Evolutionary conservation across 2,113 vertebrate genomes (phyloP).

Genomic region (Eulemur rufifrons): DNA sequence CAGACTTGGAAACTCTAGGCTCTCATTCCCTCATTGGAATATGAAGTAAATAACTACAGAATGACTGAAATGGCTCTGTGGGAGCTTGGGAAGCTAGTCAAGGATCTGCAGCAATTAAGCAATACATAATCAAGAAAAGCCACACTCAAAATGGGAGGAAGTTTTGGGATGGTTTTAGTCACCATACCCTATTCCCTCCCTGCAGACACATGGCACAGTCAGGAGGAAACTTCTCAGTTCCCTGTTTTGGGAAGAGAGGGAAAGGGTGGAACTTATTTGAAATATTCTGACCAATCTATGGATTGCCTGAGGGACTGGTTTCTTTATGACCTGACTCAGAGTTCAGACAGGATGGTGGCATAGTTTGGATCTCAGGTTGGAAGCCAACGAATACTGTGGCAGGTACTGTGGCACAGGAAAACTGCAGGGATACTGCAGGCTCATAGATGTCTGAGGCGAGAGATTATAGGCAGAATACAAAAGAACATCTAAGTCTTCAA

Average conservation of each 20-base stretch:
- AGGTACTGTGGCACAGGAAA: neutral
- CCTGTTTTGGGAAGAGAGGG: neutral
- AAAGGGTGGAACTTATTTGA: neutral
- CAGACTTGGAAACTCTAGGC: neutral
- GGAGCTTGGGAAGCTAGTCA: neutral
- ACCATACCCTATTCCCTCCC: neutral
- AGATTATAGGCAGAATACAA: neutral
- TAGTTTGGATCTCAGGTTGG: neutral
- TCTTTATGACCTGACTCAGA: neutral
- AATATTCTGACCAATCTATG: neutral
- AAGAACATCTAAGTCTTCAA: neutral
- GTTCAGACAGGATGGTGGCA: neutral
- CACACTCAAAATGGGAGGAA: neutral
- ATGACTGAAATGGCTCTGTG: neutral
- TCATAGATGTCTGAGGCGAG: neutral
- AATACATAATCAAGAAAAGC: neutral
- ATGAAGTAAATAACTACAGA: neutral
- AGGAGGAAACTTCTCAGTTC: neutral
- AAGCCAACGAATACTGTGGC: neutral
- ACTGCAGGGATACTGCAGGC: neutral
- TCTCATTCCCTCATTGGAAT: neutral
- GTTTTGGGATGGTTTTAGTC: neutral
- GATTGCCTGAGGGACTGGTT: neutral
- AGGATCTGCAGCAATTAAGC: neutral
- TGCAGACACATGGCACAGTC: neutral